phyloP scores from a whole-genome alignment of 2,113 vertebrate genomes.

The Phoenicopterus ruber region DNA sequence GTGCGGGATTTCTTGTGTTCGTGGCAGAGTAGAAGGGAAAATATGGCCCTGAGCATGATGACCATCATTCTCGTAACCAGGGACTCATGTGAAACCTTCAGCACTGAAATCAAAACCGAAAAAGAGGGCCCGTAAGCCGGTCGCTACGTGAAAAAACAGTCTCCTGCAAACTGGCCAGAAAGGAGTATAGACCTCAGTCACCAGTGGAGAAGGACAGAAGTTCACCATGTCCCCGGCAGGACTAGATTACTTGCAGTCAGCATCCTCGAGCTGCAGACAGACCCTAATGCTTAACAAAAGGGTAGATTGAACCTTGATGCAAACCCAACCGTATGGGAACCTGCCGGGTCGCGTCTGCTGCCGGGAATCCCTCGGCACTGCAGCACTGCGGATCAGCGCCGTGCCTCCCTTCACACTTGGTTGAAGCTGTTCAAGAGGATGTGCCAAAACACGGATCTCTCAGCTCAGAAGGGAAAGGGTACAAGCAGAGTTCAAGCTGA shows the following conservation, averaged over 20 bases:
- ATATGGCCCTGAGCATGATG: background rate
- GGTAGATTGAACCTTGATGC: background rate
- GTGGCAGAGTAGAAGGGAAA: background rate
- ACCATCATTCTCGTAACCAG: background rate
- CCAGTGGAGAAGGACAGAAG: background rate
- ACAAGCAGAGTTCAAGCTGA: background rate
- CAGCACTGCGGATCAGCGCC: background rate
- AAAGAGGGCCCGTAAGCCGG: background rate
- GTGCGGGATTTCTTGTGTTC: background rate
- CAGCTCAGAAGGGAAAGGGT: background rate
- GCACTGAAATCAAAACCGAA: background rate
- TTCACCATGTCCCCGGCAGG: background rate
- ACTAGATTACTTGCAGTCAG: background rate
- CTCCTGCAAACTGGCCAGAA: background rate
- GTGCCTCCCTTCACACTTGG: background rate
- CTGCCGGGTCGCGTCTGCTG: background rate
- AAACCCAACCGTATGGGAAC: background rate
- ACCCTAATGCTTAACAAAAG: background rate
- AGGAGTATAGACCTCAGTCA: background rate
- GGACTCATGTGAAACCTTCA: background rate
- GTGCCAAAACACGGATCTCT: conserved; percentile 15
- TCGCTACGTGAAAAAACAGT: background rate
- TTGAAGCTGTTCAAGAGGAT: background rate
- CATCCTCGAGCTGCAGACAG: background rate
- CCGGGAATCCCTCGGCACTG: background rate